Evolutionary conservation across 64 coral and sea anemone species (phyloP), one percentile per base, ranked within the genome.

Genomic region (Montipora foliosa): DNA sequence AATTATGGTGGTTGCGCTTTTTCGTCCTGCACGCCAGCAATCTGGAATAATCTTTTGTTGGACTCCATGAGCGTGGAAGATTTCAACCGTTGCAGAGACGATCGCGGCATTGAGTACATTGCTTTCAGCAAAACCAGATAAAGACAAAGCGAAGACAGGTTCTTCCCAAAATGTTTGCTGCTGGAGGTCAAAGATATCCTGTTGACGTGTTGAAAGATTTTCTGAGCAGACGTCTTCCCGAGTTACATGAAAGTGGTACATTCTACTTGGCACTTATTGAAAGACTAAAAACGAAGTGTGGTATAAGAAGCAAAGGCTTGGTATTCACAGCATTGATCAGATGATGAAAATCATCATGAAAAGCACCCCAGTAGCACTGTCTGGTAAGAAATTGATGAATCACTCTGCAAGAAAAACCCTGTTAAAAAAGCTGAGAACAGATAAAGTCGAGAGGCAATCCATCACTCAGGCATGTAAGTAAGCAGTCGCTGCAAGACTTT

Each of bases 271-370:
- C 61, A 14, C 71, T 50, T 12, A 75, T 44, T 66, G 52, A 70
- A 47, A 47, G 51, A 16, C 74, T 5, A 19, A 91, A 58, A 81
- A 57, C 49, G 16, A 79, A 6, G 74, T 81, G 17, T 95, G 89
- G 93, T 80, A 78, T 68, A 91, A 81, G 14, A 47, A 74, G 11
- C 64, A 91, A 29, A 60, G 81, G 13, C 90, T 87, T 74, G 74
- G 88, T 75, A 73, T 79, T 12, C 90, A 91, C 59, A 90, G 62
- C 45, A 87, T 91, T 2, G 67, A 95, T 29, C 14, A 53, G 16
- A 86, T 91, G 51, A 91, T 95, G 75, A 91, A 95, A 44, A 77
- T 86, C 5, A 25, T 95, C n/a, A 15, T 85, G 0, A 19, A 20
- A 20, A 55, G 46, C 2, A 60, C 66, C 8, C 10, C 15, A 5